A percentile compares a stretch with the other conserved stretches of the same genome.
These are phyloP conservation scores for mouse (Mus musculus) DNA, from an alignment of 2,113 vertebrate genomes.

Conservation along the genomic window GRCm39 chr13:40002501-40003000, in stretches of 20 bases:
- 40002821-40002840: background rate
- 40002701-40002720: background rate
- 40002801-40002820: background rate
- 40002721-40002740: background rate
- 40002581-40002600: too few relatives aligned
- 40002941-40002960: background rate
- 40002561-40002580: too few relatives aligned
- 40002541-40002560: too few relatives aligned
- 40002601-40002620: too few relatives aligned
- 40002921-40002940: background rate
- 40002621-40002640: too few relatives aligned
- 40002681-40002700: too few relatives aligned
- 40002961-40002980: background rate
- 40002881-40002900: background rate
- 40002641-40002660: background rate
- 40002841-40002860: background rate
- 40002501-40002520: too few relatives aligned
- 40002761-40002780: background rate
- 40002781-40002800: background rate
- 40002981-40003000: background rate
- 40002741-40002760: background rate
- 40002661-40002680: background rate
- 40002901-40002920: background rate
- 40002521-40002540: too few relatives aligned
- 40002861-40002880: background rate